phyloP scores from a whole-genome alignment of 2,797 vertebrate genomes.

The Oryzias dopingdopingensis region DNA sequence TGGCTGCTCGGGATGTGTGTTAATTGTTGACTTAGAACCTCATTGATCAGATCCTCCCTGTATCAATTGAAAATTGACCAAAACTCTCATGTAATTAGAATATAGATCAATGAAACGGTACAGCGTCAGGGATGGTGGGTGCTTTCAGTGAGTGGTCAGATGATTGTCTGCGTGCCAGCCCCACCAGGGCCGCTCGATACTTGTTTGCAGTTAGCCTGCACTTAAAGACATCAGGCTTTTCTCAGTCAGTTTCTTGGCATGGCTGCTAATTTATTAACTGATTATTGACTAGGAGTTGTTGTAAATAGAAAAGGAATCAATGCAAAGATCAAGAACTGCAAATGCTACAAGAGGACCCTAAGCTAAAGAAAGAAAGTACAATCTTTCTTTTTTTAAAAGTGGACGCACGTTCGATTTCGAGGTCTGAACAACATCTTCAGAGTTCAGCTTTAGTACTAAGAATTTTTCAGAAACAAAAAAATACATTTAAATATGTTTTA shows the following conservation, averaged over 20 bases:
- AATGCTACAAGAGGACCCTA: too few species aligned
- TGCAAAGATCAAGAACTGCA: too few species aligned
- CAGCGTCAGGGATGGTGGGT: neutral
- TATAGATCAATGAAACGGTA: conserved; percentile 28
- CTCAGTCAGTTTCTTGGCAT: neutral
- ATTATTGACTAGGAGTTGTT: too few species aligned
- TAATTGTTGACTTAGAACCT: conserved; percentile 67
- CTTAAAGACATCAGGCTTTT: neutral
- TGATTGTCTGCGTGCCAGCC: neutral
- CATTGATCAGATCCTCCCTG: conserved; percentile 59
- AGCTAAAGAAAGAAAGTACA: neutral
- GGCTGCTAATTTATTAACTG: too few species aligned
- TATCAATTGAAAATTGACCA: conserved; percentile 60
- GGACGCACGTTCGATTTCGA: neutral
- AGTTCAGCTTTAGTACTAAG: too few species aligned
- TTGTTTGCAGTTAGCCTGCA: neutral
- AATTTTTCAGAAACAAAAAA: too few species aligned
- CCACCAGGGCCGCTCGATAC: neutral
- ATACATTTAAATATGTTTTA: too few species aligned
- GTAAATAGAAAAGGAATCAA: too few species aligned
- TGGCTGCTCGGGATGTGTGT: conserved; percentile 48
- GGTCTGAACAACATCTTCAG: neutral
- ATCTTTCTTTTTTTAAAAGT: neutral
- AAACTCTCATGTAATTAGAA: conserved; percentile 49
- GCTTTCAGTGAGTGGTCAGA: neutral